Conservation (phyloP, 2,113 vertebrate species). For the Trachemys scripta region DNA sequence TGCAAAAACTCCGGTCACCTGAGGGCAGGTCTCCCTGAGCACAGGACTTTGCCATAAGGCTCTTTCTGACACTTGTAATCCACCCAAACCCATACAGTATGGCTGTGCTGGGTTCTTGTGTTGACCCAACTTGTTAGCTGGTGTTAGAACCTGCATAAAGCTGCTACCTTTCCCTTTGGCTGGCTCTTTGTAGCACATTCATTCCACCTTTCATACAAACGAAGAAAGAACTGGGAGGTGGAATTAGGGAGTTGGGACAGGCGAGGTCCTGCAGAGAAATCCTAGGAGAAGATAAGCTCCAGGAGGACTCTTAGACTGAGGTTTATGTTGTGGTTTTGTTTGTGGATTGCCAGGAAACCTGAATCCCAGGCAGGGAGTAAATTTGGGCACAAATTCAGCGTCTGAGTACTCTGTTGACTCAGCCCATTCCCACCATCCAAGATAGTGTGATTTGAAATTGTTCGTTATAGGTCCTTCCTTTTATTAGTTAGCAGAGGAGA, state of each 20-base stretch:
- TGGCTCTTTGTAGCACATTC: neutral
- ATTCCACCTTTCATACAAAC: no score
- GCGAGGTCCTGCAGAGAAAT: neutral
- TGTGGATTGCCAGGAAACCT: neutral
- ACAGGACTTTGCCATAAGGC: neutral
- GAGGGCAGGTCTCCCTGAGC: neutral
- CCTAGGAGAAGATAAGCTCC: neutral
- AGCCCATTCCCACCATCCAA: no score
- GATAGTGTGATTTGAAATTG: neutral
- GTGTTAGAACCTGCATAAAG: neutral
- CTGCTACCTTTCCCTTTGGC: neutral
- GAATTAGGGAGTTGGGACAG: neutral
- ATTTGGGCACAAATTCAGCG: neutral
- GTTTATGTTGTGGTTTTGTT: neutral
- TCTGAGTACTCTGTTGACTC: no score
- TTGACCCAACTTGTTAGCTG: neutral
- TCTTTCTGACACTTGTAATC: neutral
- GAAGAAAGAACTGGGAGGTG: no score
- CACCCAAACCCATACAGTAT: neutral
- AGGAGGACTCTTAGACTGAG: neutral
- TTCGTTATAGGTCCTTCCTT: neutral
- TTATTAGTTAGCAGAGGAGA: accelerated
- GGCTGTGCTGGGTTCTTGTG: neutral
- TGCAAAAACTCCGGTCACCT: neutral
- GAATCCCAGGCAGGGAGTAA: no score